phyloP scores from a whole-genome alignment of 2,797 vertebrate genomes.

The Calcarius lapponicus region DNA sequence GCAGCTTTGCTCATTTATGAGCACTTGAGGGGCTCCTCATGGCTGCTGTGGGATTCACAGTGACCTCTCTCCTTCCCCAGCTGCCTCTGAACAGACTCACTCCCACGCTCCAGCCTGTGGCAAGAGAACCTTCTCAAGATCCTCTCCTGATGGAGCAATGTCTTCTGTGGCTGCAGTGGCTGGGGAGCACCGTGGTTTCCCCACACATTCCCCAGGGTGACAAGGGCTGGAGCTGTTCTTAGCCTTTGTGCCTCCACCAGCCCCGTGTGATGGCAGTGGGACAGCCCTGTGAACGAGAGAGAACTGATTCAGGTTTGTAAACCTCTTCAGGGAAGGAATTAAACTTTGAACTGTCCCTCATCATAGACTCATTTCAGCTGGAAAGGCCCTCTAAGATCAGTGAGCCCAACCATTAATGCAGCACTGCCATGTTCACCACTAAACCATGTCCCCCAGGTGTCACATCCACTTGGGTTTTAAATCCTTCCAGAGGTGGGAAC shows the following conservation, averaged over 20 bases:
- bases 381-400: neutral
- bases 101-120: fast-evolving
- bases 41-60: neutral
- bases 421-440: neutral
- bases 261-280: fast-evolving
- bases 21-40: neutral
- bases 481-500: neutral
- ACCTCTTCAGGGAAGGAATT: neutral
- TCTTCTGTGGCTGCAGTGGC: neutral
- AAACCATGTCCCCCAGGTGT: neutral
- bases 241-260: neutral
- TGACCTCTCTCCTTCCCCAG: neutral
- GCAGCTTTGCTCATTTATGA: neutral
- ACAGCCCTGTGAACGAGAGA: neutral
- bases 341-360: neutral
- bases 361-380: neutral
- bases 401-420: neutral
- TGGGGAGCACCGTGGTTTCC: neutral
- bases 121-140: neutral
- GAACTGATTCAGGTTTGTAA: neutral
- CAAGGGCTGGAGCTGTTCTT: neutral
- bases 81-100: neutral
- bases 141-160: neutral
- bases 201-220: neutral
- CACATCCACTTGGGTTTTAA: neutral